Conservation (phyloP, 2,113 vertebrate genomes). For the Elanus axillaris region DNA sequence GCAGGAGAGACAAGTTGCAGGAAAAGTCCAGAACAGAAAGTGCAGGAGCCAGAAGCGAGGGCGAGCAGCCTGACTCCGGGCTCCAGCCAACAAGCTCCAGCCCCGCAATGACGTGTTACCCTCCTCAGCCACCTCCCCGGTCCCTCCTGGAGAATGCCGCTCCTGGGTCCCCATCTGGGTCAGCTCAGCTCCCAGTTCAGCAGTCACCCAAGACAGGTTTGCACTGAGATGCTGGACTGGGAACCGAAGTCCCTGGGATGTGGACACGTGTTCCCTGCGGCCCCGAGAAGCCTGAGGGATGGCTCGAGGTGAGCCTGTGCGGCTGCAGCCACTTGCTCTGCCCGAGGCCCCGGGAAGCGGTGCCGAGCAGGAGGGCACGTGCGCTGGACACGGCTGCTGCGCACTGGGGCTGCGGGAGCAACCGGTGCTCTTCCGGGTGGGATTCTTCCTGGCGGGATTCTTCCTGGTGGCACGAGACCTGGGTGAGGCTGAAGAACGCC, state of each 20-base stretch:
- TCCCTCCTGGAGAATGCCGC: background rate
- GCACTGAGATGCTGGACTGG: no score
- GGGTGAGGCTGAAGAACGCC: background rate
- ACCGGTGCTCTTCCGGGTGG: no score
- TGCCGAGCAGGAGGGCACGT: background rate
- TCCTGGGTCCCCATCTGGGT: background rate
- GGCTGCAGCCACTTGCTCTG: background rate
- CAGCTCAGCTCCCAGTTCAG: background rate
- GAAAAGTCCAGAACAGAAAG: background rate
- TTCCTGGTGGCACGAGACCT: fast-evolving
- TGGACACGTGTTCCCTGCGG: background rate
- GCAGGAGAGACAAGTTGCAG: background rate
- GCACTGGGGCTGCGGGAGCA: background rate
- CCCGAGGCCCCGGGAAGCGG: fast-evolving
- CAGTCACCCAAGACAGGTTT: background rate
- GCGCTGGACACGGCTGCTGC: background rate
- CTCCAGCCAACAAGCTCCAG: background rate
- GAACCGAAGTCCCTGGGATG: background rate
- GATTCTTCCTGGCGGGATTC: background rate
- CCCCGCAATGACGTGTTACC: fast-evolving
- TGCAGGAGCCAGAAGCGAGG: background rate
- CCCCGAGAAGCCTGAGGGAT: background rate
- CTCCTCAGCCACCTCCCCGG: background rate
- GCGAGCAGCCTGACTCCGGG: background rate
- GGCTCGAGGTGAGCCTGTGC: background rate